Percentiles rank a stretch among this genome's conserved stretches.
phyloP scores from a whole-genome alignment of 2,888 invertebrate genomes.

The Cephus sareptanus region DNA sequence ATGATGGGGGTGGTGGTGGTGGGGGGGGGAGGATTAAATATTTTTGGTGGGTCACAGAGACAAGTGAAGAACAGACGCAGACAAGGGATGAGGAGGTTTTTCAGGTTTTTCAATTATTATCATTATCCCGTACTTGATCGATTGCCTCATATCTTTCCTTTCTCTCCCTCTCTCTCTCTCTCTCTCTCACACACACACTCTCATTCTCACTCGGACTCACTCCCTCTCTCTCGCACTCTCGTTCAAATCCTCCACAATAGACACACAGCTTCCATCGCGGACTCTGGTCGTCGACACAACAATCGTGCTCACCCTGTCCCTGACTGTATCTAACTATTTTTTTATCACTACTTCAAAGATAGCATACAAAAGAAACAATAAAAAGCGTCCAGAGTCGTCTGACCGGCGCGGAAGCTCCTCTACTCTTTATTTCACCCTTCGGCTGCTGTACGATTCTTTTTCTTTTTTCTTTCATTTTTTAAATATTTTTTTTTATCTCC shows the following conservation, averaged over 20 bases:
- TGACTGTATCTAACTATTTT: not conserved
- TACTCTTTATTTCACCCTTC: not conserved
- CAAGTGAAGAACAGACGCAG: constrained; percentile 65
- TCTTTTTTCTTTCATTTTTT: not conserved
- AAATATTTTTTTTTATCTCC: not conserved
- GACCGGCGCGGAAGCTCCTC: not conserved
- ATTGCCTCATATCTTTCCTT: constrained; percentile 36
- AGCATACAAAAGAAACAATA: not conserved
- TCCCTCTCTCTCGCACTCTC: constrained; percentile 22
- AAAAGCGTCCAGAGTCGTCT: not conserved
- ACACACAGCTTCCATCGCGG: not conserved
- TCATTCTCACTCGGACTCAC: constrained; percentile 7
- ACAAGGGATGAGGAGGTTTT: constrained; percentile 59
- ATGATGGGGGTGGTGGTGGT: not conserved
- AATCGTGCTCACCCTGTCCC: not conserved
- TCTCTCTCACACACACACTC: constrained; percentile 1
- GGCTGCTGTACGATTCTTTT: not conserved
- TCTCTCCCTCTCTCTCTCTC: constrained; percentile 21
- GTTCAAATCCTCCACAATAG: not conserved
- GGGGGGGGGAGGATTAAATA: constrained; percentile 5
- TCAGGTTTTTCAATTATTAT: not conserved
- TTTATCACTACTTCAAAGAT: not conserved
- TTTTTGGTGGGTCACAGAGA: constrained; percentile 43
- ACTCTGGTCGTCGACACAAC: not conserved
- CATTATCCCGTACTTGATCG: constrained; percentile 2